Base-by-base conservation (phyloP, 1,140 invertebrate genomes). In the Pseudobourletiella spinata region DNA sequence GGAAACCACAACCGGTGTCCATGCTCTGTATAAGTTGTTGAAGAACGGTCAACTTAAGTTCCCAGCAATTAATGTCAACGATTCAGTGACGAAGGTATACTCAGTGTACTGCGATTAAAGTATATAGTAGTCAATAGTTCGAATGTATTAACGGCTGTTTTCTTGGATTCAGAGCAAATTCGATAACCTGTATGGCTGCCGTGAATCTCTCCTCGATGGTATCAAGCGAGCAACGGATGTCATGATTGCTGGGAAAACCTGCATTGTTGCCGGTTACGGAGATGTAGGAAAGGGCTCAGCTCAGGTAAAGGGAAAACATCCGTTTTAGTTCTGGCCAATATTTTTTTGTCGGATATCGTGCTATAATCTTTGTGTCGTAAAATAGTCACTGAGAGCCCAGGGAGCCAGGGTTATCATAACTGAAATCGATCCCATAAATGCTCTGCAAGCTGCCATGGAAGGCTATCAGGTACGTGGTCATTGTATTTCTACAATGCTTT, bases 281-380 rank as follows among this genome's bases (percentile, higher is more conserved):
- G 97, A 99, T 82, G 97, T 99, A 51, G 97, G 97, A 65, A 99
- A 99, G 80, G 97, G 97, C 57, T 95, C 90, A 75, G 95, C 95
- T 46, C 92, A 96, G 74, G 61, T n/a, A n/a, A n/a, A n/a, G 50
- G 29, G 4, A 24, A 26, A 6, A 46, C 35, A 46, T 46, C 48
- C 3, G 22, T 57, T 24, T 26, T 25, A 63, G 15, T 30, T 51
- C 42, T 39, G 25, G 8, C 6, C 6, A 28, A n/a, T 11, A 26
- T 14, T 22, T 59, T 50, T 42, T 35, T 57, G 11, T 29, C 24
- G 8, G 29, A 8, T 20, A 14, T 11, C 42, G 20, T 20, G 4
- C 14, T 59, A 14, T 26, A 25, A 43, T 58, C 1, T 26, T 43
- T 15, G 25, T 15, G 15, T 57, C 50, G 18, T 25, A 50, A 1